Conservation (phyloP, 2,797 vertebrate species). For the Acanthurus leucopareius region DNA sequence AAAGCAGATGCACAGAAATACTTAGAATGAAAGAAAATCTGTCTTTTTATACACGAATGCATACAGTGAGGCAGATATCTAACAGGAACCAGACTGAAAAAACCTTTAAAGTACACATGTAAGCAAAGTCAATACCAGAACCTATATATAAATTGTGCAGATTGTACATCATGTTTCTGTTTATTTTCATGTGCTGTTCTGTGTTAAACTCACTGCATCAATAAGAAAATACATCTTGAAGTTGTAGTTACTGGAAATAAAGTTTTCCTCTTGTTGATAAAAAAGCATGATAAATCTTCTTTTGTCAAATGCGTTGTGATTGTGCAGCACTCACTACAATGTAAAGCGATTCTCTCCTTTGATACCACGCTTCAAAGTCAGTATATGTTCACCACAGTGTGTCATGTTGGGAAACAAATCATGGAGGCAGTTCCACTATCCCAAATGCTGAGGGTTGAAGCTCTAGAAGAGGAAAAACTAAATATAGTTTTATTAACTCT, state of each 20-base stretch:
- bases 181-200: not conserved
- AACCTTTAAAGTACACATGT: not conserved
- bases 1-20: not conserved
- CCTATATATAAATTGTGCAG: slow-evolving; percentile 11
- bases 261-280: slow-evolving; percentile 6
- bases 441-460: slow-evolving; percentile 43
- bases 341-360: slow-evolving; percentile 1
- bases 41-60: not conserved
- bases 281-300: not conserved
- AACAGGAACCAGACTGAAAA: not conserved
- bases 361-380: slow-evolving; percentile 48
- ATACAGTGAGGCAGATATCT: not conserved
- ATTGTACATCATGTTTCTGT: slow-evolving; percentile 17
- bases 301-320: slow-evolving; percentile 10
- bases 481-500: slow-evolving; percentile 58
- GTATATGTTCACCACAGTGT: slow-evolving; percentile 6
- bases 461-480: slow-evolving; percentile 48
- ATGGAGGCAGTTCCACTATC: slow-evolving; percentile 36
- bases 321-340: not conserved
- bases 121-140: not conserved
- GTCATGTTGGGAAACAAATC: slow-evolving; percentile 47
- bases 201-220: not conserved
- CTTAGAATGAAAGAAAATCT: not conserved
- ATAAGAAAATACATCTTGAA: not conserved
- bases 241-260: slow-evolving; percentile 18